Conservation (phyloP, 35 echinoderm and acorn worm genomes). For the Strongylocentrotus purpuratus region DNA sequence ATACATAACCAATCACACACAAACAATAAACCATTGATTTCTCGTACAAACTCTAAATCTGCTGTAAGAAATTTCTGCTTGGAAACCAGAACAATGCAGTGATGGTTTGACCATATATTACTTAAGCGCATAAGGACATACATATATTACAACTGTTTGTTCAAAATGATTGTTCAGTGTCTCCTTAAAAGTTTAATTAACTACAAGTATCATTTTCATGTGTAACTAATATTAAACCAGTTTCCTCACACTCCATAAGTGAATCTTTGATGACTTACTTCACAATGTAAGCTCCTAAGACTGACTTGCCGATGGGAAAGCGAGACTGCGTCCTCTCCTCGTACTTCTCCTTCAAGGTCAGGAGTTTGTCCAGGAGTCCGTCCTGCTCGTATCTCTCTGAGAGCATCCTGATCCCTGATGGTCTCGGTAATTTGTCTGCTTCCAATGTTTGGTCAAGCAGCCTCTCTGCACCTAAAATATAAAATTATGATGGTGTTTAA, state of each 20-base stretch:
- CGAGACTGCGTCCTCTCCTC: constrained; percentile 44
- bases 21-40: too few relatives aligned
- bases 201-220: too few relatives aligned
- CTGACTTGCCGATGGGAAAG: constrained; percentile 56
- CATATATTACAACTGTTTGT: too few relatives aligned
- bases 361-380: constrained; percentile 55
- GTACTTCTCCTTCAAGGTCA: constrained; percentile 58
- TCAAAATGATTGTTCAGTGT: too few relatives aligned
- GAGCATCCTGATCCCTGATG: constrained; percentile 52
- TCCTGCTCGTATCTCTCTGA: constrained; percentile 41
- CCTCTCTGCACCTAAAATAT: constrained; percentile 56
- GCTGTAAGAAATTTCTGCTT: too few relatives aligned
- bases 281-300: constrained; percentile 57
- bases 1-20: too few relatives aligned
- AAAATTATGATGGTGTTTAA: neutral
- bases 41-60: too few relatives aligned
- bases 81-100: too few relatives aligned
- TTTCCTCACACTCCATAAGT: neutral
- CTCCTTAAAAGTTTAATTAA: too few relatives aligned
- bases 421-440: constrained; percentile 17
- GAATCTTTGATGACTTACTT: constrained; percentile 49
- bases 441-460: constrained; percentile 47
- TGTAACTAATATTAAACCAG: neutral
- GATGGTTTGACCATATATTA: too few relatives aligned
- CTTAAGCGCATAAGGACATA: too few relatives aligned